phyloP scores from a whole-genome alignment of 2,113 vertebrate species.

The Balaenoptera acutorostrata region DNA sequence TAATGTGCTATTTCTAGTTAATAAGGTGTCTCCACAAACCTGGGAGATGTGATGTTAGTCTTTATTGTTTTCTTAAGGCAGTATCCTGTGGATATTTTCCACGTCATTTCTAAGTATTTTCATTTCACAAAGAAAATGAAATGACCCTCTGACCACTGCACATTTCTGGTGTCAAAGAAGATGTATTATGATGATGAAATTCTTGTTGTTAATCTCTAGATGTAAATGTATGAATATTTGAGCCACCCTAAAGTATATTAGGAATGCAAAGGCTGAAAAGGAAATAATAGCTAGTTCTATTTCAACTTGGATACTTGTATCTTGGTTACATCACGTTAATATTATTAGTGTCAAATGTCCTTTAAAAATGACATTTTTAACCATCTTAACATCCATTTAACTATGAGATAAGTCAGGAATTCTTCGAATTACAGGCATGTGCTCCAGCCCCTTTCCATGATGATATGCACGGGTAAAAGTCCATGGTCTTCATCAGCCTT shows the following conservation, averaged over 20 bases:
- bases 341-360: background rate
- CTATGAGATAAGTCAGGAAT: too few relatives aligned
- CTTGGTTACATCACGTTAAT: background rate
- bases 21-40: background rate
- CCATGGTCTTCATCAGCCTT: accelerated
- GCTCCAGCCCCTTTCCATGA: accelerated
- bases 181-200: slow-evolving; percentile 63
- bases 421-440: too few relatives aligned
- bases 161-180: slow-evolving; percentile 39
- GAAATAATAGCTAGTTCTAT: slow-evolving; percentile 18
- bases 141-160: background rate
- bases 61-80: background rate
- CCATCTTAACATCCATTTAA: background rate
- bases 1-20: background rate
- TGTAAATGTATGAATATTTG: background rate
- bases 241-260: slow-evolving; percentile 9
- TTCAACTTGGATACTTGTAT: slow-evolving; percentile 44
- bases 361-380: background rate
- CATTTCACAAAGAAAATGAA: slow-evolving; percentile 58
- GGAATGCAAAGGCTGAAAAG: background rate
- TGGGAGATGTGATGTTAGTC: too few relatives aligned
- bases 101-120: slow-evolving; percentile 39
- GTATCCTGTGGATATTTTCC: background rate
- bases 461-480: accelerated
- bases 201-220: slow-evolving; percentile 24